Percentiles rank a stretch among this genome's conserved stretches.
Conservation (phyloP, 1,140 invertebrate species). For the Vollenhovia emeryi region DNA sequence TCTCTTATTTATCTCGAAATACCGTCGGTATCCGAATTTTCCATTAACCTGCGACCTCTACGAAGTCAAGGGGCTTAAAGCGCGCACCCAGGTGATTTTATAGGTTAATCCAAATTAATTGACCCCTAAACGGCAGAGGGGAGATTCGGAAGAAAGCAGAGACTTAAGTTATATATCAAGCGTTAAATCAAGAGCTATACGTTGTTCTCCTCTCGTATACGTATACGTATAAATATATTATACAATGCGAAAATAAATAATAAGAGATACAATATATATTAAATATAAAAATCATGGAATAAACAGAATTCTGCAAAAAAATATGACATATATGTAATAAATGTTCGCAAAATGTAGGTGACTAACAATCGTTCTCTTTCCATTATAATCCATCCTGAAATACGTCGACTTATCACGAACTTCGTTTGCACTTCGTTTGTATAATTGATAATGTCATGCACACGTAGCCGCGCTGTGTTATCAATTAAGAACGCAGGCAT, state of each 20-base stretch:
- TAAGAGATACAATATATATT: background rate
- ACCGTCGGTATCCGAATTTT: constrained; percentile 48
- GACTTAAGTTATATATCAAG: background rate
- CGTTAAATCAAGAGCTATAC: background rate
- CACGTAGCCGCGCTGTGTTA: background rate
- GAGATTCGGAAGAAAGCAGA: constrained; percentile 33
- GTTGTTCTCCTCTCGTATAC: background rate
- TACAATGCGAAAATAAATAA: background rate
- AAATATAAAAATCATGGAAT: background rate
- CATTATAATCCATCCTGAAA: background rate
- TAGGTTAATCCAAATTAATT: constrained; percentile 56
- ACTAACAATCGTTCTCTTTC: background rate
- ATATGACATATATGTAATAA: background rate
- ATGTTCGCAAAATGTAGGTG: background rate
- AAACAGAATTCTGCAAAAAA: background rate
- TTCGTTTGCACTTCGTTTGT: constrained; percentile 5
- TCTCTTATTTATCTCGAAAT: constrained; percentile 59
- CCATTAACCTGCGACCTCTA: constrained; percentile 47
- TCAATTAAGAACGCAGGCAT: constrained; percentile 17
- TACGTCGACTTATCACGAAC: constrained; percentile 17
- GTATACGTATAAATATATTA: background rate
- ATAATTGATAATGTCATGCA: constrained; percentile 6
- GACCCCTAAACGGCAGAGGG: constrained; percentile 12
- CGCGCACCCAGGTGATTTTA: constrained; percentile 29
- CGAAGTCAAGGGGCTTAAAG: constrained; percentile 37